Percentiles rank a stretch among this genome's conserved stretches.
phyloP scores from a whole-genome alignment of 2,797 vertebrate genomes.

The Todus mexicanus region DNA sequence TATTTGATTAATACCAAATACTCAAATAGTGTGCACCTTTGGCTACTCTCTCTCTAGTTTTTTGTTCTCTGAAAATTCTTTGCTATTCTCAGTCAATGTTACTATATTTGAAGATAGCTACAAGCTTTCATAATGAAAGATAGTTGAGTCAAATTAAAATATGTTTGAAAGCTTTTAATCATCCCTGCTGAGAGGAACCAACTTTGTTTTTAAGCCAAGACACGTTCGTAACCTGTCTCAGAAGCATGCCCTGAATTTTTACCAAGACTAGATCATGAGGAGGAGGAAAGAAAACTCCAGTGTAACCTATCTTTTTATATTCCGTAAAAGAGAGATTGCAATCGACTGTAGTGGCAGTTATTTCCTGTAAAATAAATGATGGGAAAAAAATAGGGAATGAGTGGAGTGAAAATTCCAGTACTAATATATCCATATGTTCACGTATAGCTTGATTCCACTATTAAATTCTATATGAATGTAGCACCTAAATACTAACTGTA shows the following conservation, averaged over 20 bases:
- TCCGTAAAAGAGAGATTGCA: background rate
- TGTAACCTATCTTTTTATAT: background rate
- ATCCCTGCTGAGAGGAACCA: background rate
- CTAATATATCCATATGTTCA: fast-evolving
- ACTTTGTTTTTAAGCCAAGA: constrained; percentile 22
- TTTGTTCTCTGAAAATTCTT: background rate
- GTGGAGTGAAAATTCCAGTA: background rate
- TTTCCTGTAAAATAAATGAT: background rate
- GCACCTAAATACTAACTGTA: background rate
- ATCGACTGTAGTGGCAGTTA: background rate
- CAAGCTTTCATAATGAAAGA: background rate
- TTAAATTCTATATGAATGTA: background rate
- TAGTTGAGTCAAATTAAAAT: constrained; percentile 26
- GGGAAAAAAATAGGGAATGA: background rate
- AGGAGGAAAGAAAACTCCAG: background rate
- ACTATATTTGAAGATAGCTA: background rate
- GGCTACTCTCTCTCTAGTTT: background rate
- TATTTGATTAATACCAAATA: background rate
- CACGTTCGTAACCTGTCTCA: background rate
- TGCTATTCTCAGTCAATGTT: background rate
- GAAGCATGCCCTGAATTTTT: background rate
- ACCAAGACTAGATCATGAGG: background rate
- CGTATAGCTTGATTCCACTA: background rate
- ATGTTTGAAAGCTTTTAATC: constrained; percentile 38
- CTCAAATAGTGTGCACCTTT: background rate